Evolutionary conservation across 2,113 vertebrate species (phyloP).

Genomic region (Brachyhypopomus occidentalis): DNA sequence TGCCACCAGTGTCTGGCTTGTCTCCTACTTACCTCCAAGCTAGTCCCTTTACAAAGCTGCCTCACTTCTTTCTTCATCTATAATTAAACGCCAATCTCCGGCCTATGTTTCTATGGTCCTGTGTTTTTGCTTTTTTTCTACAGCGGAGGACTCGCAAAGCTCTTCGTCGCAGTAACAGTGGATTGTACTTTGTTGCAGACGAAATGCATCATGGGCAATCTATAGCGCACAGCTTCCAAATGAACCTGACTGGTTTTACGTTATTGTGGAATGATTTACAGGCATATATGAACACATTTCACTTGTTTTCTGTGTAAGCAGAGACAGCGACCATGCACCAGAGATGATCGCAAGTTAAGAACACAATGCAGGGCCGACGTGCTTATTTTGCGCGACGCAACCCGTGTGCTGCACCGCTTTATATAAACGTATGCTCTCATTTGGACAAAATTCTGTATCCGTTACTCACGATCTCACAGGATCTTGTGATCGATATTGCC

Average conservation of each 20-base stretch:
- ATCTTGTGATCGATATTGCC: constrained; percentile 12
- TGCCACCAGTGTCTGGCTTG: neutral
- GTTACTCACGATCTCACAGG: neutral
- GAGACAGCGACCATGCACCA: neutral
- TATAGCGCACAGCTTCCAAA: neutral
- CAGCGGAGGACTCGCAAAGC: neutral
- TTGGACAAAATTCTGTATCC: neutral
- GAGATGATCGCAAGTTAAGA: neutral
- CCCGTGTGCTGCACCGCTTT: neutral
- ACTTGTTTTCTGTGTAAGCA: neutral
- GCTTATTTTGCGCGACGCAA: no score
- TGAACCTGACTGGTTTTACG: constrained; percentile 12
- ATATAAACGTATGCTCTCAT: neutral
- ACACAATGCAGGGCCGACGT: no score
- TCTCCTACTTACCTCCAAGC: constrained; percentile 15
- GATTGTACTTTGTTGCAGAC: neutral
- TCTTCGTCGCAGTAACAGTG: neutral
- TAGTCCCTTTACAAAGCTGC: constrained; percentile 5
- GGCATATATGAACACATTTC: neutral
- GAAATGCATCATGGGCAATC: neutral
- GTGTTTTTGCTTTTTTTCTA: neutral
- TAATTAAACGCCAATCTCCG: constrained; percentile 23
- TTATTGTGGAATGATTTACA: constrained; percentile 28
- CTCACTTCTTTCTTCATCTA: constrained; percentile 2
- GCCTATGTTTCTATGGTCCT: no score